Percentiles rank a stretch among this genome's conserved stretches.
Conservation (phyloP, 2,888 invertebrate genomes). For the Gymnosoma rotundatum region DNA sequence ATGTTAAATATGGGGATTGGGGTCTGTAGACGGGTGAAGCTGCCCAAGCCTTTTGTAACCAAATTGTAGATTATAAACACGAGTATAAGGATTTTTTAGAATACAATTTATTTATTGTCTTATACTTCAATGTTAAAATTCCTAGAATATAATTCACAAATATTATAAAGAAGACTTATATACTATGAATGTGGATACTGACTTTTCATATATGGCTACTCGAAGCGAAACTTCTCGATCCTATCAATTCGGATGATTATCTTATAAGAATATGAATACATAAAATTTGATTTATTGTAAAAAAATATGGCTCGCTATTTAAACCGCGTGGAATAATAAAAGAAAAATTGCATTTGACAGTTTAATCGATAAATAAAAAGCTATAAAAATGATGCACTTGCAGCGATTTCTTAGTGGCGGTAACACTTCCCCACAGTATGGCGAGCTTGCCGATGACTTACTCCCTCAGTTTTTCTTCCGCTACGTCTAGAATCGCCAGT, state of each 20-base stretch:
- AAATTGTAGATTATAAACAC: not conserved
- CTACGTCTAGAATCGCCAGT: conserved; percentile 15
- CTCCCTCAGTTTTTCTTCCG: not conserved
- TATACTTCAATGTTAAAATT: not conserved
- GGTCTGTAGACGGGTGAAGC: not conserved
- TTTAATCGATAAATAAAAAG: conserved; percentile 12
- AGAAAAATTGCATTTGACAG: conserved; percentile 17
- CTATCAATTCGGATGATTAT: conserved; percentile 3
- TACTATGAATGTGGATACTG: not conserved
- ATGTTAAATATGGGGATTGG: too few species aligned
- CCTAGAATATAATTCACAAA: not conserved
- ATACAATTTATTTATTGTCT: not conserved
- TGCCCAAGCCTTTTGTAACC: not conserved
- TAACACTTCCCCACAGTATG: conserved; percentile 39
- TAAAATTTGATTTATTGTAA: not conserved
- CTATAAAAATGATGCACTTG: not conserved
- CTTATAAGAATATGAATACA: not conserved
- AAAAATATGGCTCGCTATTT: conserved; percentile 15
- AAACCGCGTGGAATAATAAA: conserved; percentile 9
- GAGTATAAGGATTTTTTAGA: not conserved
- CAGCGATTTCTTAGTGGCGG: conserved; percentile 1
- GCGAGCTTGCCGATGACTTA: conserved; percentile 22
- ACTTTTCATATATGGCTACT: not conserved
- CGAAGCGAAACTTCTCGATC: conserved; percentile 2
- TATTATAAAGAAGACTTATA: not conserved